These are phyloP conservation scores for Choristoneura fumiferana DNA, from an alignment of 1,140 invertebrate genomes.

Conservation along the genomic window DNA sequence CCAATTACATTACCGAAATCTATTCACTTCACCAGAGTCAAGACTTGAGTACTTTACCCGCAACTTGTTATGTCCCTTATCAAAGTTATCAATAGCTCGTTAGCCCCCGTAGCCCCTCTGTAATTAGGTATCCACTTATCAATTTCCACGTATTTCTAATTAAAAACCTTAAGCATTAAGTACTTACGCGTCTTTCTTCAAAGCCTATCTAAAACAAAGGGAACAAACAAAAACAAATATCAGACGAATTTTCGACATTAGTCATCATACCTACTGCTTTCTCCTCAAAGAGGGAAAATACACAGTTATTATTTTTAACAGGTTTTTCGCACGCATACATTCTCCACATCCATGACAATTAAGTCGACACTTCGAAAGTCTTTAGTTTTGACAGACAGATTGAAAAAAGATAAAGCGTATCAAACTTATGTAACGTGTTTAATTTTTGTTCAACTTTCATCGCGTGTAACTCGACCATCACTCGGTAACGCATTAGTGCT, in stretches of 20 bases:
- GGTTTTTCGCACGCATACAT: background rate
- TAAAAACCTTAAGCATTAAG: slow-evolving; percentile 15
- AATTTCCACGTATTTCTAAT: slow-evolving; percentile 27
- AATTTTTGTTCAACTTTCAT: slow-evolving; percentile 6
- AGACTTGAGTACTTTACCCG: no score
- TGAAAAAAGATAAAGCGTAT: slow-evolving; percentile 13
- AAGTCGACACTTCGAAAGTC: slow-evolving; percentile 4
- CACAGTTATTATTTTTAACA: background rate
- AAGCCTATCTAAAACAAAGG: no score
- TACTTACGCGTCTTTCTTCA: no score
- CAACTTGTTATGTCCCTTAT: slow-evolving; percentile 19
- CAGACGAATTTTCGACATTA: background rate
- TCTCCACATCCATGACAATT: slow-evolving; percentile 8
- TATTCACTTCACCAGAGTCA: no score
- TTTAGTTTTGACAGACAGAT: slow-evolving; percentile 13
- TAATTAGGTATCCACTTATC: slow-evolving; percentile 38
- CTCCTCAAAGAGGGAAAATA: slow-evolving; percentile 1
- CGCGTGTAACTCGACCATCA: slow-evolving; percentile 2
- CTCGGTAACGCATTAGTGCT: background rate
- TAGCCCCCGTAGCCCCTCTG: slow-evolving; percentile 37
- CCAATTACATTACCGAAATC: no score
- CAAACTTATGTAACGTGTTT: slow-evolving; percentile 4
- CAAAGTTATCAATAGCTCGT: no score
- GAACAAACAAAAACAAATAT: no score
- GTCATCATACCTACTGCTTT: background rate